Percentiles rank a stretch among this genome's conserved stretches.
phyloP scores from a whole-genome alignment of 2,113 vertebrate genomes.

The Atherinomorus stipes region DNA sequence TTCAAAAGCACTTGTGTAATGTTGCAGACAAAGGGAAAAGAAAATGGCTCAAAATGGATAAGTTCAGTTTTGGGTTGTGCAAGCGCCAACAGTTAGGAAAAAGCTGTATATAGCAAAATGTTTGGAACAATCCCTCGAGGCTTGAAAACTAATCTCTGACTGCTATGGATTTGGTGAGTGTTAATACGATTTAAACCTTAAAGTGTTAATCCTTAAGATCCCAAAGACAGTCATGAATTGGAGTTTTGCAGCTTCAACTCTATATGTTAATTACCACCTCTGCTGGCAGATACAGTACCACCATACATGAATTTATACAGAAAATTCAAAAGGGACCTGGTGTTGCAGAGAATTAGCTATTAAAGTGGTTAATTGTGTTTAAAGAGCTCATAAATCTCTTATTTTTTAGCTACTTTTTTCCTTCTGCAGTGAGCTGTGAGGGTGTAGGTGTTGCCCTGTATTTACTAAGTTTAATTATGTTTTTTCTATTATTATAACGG shows the following conservation, averaged over 20 bases:
- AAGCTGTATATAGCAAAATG: constrained; percentile 41
- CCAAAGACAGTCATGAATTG: constrained; percentile 65
- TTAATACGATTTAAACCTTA: constrained; percentile 67
- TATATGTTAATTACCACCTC: constrained; percentile 49
- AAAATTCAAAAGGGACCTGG: background rate
- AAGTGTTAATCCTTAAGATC: constrained; percentile 67
- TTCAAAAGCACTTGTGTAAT: background rate
- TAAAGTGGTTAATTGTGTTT: constrained; percentile 29
- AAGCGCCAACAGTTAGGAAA: constrained; percentile 18
- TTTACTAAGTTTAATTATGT: background rate
- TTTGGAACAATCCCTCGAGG: constrained; percentile 46
- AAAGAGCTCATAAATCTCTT: constrained; percentile 2
- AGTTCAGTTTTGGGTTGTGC: constrained; percentile 18
- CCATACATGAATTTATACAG: background rate
- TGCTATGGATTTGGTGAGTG: constrained; percentile 64
- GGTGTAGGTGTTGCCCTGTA: background rate
- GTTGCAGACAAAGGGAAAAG: background rate
- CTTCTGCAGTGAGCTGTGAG: background rate
- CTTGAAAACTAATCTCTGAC: constrained; percentile 65
- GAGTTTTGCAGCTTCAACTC: constrained; percentile 48
- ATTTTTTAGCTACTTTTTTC: background rate
- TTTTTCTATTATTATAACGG: too few species aligned
- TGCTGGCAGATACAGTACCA: constrained; percentile 8
- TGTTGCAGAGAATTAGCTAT: background rate
- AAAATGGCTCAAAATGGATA: background rate